A percentile compares a stretch with the other conserved stretches of the same genome.
These are phyloP conservation scores for Hirundo rustica DNA, from an alignment of 2,797 vertebrate genomes.

Conservation along the genomic window DNA sequence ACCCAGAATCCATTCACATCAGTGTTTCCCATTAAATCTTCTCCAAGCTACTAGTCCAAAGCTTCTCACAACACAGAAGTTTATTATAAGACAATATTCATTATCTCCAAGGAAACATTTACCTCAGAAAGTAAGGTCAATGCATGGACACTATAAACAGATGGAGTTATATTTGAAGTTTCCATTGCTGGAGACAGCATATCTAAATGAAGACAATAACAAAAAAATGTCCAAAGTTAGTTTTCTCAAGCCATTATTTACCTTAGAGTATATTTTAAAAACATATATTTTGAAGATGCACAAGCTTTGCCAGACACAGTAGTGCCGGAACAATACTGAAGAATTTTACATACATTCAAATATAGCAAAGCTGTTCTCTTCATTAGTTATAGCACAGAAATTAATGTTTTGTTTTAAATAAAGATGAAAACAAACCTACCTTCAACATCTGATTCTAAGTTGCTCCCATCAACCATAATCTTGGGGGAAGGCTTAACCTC, in stretches of 20 bases:
- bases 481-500: constrained; percentile 97
- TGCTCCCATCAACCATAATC: constrained; percentile 92
- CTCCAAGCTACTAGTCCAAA: background rate
- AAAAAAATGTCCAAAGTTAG: background rate
- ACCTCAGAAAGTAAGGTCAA: constrained; percentile 96
- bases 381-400: background rate
- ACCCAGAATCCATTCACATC: background rate
- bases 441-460: constrained; percentile 92
- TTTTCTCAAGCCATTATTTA: background rate
- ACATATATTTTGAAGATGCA: background rate
- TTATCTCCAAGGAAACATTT: constrained; percentile 65
- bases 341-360: background rate
- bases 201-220: constrained; percentile 79
- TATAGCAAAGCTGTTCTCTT: background rate
- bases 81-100: background rate
- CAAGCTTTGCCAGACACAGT: background rate
- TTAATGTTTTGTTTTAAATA: background rate
- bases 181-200: constrained; percentile 95
- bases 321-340: background rate
- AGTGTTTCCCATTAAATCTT: background rate
- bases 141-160: constrained; percentile 96
- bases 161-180: constrained; percentile 94
- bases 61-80: background rate
- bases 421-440: constrained; percentile 72
- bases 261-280: background rate